phyloP scores from a whole-genome alignment of 2,797 vertebrate genomes.

The Squalus acanthias region DNA sequence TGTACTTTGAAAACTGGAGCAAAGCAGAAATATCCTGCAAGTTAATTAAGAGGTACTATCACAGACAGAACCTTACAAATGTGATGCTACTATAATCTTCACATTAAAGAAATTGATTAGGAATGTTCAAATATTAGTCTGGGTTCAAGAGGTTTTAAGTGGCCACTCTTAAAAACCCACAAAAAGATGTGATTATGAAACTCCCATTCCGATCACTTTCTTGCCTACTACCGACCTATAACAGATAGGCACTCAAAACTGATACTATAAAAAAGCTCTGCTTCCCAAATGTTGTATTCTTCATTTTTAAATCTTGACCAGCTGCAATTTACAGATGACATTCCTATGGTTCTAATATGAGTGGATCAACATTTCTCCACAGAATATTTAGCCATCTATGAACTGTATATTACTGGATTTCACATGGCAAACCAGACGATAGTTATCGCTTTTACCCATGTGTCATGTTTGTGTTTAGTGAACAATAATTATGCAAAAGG shows the following conservation, averaged over 20 bases:
- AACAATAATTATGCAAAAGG: not conserved
- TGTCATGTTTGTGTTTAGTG: not conserved
- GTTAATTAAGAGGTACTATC: not conserved
- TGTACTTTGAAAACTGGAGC: not conserved
- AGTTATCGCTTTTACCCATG: too few species aligned
- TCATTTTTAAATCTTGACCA: not conserved
- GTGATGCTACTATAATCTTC: not conserved
- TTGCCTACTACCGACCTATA: not conserved
- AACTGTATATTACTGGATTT: not conserved
- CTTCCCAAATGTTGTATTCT: not conserved
- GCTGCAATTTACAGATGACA: not conserved
- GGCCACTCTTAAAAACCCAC: not conserved
- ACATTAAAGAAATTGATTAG: not conserved
- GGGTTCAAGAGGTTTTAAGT: not conserved
- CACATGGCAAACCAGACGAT: not conserved
- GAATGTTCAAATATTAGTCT: not conserved
- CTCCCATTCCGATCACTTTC: not conserved
- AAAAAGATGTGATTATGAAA: not conserved
- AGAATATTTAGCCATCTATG: not conserved
- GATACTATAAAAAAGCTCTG: not conserved
- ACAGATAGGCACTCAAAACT: not conserved
- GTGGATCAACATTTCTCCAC: not conserved
- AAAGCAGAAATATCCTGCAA: not conserved
- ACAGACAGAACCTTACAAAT: not conserved
- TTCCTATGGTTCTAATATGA: not conserved